Percentiles rank a stretch among this genome's conserved stretches.
These are phyloP conservation scores for Dendroctonus valens DNA, from an alignment of 1,140 invertebrate species.

Conservation along the genomic window DNA sequence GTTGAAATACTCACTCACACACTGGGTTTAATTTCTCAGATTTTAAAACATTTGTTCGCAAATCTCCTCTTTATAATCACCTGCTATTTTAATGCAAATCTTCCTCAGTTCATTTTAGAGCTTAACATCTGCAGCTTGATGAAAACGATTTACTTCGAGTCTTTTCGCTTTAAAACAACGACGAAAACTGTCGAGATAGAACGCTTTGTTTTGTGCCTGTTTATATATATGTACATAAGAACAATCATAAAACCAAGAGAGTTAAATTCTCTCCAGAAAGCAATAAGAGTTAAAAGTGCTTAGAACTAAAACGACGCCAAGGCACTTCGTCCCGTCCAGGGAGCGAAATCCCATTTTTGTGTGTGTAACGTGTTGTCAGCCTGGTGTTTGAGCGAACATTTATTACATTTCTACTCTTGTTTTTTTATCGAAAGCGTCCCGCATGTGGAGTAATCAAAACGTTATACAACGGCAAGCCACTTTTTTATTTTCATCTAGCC, in stretches of 20 bases:
- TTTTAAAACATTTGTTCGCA: too few relatives aligned
- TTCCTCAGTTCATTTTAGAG: too few relatives aligned
- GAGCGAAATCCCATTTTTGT: constrained; percentile 13
- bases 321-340: constrained; percentile 12
- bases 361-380: constrained; percentile 16
- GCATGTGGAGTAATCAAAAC: constrained; percentile 1
- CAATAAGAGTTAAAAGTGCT: constrained; percentile 23
- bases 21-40: too few relatives aligned
- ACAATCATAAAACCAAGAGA: constrained; percentile 17
- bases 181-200: too few relatives aligned
- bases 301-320: constrained; percentile 14
- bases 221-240: constrained; percentile 4
- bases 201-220: too few relatives aligned
- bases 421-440: background rate
- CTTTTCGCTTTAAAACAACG: too few relatives aligned
- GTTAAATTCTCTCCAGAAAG: constrained; percentile 24
- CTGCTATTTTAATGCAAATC: too few relatives aligned
- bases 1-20: too few relatives aligned
- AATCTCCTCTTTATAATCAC: too few relatives aligned
- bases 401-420: constrained; percentile 15
- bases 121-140: too few relatives aligned
- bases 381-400: constrained; percentile 8
- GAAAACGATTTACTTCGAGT: too few relatives aligned
- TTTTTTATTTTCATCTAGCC: background rate
- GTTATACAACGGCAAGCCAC: background rate